These are phyloP conservation scores for Lophotriccus pileatus DNA, from an alignment of 2,797 vertebrate genomes.

Conservation along the genomic window DNA sequence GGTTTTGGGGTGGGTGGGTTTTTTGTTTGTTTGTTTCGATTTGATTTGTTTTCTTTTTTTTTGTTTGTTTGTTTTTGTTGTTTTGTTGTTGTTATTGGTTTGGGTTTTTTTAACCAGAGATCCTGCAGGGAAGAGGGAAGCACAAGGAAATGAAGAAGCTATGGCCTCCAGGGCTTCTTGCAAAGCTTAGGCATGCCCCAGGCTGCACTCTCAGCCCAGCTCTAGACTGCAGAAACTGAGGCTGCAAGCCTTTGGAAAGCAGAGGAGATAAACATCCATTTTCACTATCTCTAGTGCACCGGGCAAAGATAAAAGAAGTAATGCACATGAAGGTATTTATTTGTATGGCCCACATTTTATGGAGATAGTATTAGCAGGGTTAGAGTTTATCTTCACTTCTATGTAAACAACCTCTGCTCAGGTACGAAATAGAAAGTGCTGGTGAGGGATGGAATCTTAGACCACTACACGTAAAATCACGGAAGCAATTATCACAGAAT, in stretches of 20 bases:
- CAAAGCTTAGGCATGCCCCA: accelerated
- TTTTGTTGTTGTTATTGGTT: neutral
- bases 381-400: conserved; percentile 3
- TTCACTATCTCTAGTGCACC: neutral
- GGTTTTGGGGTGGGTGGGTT: too few relatives aligned
- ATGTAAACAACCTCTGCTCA: neutral
- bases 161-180: accelerated
- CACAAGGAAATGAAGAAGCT: neutral
- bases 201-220: neutral
- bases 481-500: neutral
- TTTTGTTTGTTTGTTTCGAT: neutral
- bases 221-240: neutral
- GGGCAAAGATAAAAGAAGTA: neutral
- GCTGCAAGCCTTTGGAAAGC: neutral
- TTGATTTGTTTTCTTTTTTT: too few relatives aligned
- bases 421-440: conserved; percentile 30
- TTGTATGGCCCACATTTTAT: neutral
- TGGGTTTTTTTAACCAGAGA: neutral
- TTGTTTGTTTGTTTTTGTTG: neutral
- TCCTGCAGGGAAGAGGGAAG: neutral
- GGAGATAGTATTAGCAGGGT: neutral
- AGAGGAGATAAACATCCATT: neutral
- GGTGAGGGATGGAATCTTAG: neutral
- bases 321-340: neutral
- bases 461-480: neutral